Evolutionary conservation across 2,797 vertebrate species (phyloP), one percentile per base, ranked within the genome.

Genomic region (Parauchenoglanis ngamensis): DNA sequence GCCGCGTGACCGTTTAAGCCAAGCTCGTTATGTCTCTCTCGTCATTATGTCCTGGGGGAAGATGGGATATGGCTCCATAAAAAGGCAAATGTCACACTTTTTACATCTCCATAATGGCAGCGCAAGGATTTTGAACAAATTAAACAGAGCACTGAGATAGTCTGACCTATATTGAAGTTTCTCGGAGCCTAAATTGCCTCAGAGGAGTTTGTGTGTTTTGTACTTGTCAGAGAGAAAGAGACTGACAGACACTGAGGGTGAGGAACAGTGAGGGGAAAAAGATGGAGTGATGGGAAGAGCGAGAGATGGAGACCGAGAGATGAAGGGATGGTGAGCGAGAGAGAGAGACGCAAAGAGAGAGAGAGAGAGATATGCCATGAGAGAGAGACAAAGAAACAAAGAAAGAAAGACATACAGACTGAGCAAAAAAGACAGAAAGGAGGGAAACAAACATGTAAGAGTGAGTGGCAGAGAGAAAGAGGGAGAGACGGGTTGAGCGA

Each of bases 81-180:
- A 87, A 76, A 88, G 54, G n/a, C 76, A 81, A 76, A 15, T n/a
- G 67, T n/a, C 63, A 84, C 70, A 61, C 28, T 21, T n/a, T 52
- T 35, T 7, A 59, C 54, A 86, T 86, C 61, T 80, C 87, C 63
- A 81, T 28, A 80, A 73, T 61, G 28, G 73, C 75, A 4, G 35
- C 15, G 10, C 44, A 56, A 59, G 56, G 19, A 85, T 85, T 82
- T 83, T 31, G 77, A 70, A 78, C 81, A 85, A 65, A 86, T 85
- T 85, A n/a, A 86, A 85, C 77, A 35, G 35, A 68, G 76, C 79
- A 56, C 4, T 21, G n/a, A 4, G 85, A 88, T 86, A 25, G 68
- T 63, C 85, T 89, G 72, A 87, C 85, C 83, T 79, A 85, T 84
- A 87, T 89, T 87, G 54, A 85, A 87, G 70, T 83, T 81, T 77